Evolutionary conservation across 2,888 invertebrate species (phyloP).

Genomic region (Caenorhabditis sp.): DNA sequence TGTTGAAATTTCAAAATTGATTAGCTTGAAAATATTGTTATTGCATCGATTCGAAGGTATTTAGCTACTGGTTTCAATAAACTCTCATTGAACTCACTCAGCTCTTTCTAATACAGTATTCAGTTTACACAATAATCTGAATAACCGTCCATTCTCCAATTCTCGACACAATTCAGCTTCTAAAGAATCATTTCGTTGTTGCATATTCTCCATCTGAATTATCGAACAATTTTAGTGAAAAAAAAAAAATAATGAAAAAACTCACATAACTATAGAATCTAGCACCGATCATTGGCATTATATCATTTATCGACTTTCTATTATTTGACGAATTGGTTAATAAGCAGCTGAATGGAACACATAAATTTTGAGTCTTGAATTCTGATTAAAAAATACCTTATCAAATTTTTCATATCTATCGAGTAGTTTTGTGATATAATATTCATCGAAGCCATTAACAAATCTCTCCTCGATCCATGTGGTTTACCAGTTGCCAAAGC

Average conservation of each 20-base stretch:
- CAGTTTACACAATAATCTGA: constrained; percentile 88
- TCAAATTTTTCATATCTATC: constrained; percentile 89
- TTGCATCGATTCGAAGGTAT: no score
- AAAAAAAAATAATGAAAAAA: not conserved
- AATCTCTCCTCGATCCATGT: constrained; percentile 78
- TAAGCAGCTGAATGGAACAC: constrained; percentile 18
- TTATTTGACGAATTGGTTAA: constrained; percentile 37
- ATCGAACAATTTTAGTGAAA: not conserved
- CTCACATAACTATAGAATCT: constrained; percentile 86
- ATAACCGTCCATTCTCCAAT: constrained; percentile 90
- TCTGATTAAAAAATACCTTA: constrained; percentile 80
- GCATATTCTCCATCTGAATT: constrained; percentile 36
- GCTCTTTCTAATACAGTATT: constrained; percentile 94
- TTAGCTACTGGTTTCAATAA: no score
- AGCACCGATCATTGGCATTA: constrained; percentile 98
- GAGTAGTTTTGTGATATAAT: constrained; percentile 90
- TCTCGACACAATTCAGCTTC: constrained; percentile 91
- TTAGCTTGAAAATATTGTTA: no score
- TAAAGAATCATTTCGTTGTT: constrained; percentile 83
- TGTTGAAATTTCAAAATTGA: no score
- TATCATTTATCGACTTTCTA: constrained; percentile 84
- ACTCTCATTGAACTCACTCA: constrained; percentile 77
- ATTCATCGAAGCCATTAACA: constrained; percentile 76
- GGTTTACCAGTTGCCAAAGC: constrained; percentile 91
- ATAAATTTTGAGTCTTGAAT: no score